phyloP scores from a whole-genome alignment of 2,888 invertebrate species.

The Imbricaverruca yamaguchii region DNA sequence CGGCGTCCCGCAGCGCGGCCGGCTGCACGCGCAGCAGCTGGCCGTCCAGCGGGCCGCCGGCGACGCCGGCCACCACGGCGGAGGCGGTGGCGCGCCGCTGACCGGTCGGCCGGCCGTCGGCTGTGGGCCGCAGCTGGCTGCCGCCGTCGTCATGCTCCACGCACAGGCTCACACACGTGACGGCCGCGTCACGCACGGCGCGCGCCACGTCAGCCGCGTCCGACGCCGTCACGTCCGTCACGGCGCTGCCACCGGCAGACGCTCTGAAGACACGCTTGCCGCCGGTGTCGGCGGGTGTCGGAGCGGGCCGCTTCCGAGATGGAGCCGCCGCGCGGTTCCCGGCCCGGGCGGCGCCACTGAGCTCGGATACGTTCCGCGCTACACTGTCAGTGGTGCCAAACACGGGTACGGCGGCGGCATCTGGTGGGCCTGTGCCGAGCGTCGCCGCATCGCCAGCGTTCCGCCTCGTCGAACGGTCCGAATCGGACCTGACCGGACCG shows the following conservation, averaged over 20 bases:
- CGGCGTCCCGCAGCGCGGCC: background rate
- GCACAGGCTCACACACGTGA: background rate
- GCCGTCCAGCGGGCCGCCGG: background rate
- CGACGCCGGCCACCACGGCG: background rate
- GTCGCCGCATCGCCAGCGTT: too few species aligned
- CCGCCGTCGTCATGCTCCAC: slow-evolving; percentile 7
- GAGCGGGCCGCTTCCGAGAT: background rate
- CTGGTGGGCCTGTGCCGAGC: too few species aligned
- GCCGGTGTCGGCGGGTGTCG: background rate
- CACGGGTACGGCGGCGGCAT: too few species aligned
- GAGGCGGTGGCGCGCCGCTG: background rate
- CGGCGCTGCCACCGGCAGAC: background rate
- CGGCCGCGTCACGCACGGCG: background rate
- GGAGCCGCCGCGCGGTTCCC: background rate
- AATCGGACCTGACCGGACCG: too few species aligned
- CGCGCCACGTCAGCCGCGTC: background rate
- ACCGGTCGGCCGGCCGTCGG: background rate
- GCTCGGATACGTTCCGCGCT: too few species aligned
- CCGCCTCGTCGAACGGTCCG: too few species aligned
- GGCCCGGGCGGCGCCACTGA: background rate
- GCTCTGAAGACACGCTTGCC: background rate
- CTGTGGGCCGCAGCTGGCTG: slow-evolving; percentile 1
- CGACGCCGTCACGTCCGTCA: background rate
- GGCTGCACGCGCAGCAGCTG: background rate
- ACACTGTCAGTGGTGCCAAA: too few species aligned